Evolutionary conservation across 2,113 vertebrate species (phyloP).

Genomic region (Rhodinocichla rosea): DNA sequence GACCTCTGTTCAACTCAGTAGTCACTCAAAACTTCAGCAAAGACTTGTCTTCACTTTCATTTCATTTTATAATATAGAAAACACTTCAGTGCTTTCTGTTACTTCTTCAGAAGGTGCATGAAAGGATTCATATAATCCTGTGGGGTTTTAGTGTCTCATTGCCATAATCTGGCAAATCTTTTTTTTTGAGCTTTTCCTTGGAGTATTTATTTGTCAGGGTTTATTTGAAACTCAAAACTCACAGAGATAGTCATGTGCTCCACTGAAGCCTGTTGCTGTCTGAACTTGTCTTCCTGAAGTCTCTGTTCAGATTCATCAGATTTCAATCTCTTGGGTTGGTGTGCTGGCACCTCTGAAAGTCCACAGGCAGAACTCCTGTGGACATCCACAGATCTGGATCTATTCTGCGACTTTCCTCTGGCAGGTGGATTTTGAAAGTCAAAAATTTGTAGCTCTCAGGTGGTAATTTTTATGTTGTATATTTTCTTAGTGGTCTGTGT

Average conservation of each 20-base stretch:
- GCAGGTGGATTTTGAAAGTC: background rate
- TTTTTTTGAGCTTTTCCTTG: background rate
- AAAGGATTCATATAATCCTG: background rate
- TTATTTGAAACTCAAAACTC: background rate
- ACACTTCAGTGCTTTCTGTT: background rate
- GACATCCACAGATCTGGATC: background rate
- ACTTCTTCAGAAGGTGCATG: background rate
- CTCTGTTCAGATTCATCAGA: background rate
- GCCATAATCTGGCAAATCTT: background rate
- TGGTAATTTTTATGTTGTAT: background rate
- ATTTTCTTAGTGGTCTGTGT: background rate
- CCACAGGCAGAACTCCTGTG: background rate
- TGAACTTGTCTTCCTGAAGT: background rate
- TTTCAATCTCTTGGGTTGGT: background rate
- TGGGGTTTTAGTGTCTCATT: background rate
- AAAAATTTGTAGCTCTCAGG: background rate
- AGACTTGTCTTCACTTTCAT: background rate
- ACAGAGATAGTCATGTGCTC: background rate
- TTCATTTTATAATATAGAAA: background rate
- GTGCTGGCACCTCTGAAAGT: background rate
- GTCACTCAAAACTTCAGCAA: background rate
- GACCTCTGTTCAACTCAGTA: background rate
- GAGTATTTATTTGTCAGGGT: background rate
- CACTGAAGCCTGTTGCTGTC: background rate
- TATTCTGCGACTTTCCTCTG: background rate